A percentile compares a stretch with the other conserved stretches of the same genome.
Conservation (phyloP, 2,888 invertebrate genomes). For the Eilema griseolum region DNA sequence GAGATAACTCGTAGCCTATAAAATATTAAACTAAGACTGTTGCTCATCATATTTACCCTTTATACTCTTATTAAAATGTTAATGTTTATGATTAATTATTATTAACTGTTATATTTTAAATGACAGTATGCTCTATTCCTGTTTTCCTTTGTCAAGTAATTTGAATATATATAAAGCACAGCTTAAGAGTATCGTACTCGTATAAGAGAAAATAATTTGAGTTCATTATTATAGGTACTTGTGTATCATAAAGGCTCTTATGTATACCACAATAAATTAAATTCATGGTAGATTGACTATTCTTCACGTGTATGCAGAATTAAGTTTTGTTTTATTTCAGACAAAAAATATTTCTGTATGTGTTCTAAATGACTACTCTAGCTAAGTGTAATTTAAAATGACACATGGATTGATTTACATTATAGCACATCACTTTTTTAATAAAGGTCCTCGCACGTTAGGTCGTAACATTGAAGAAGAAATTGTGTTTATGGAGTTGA, state of each 20-base stretch:
- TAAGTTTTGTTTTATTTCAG: background rate
- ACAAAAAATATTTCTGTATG: slow-evolving; percentile 14
- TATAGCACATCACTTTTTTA: slow-evolving; percentile 35
- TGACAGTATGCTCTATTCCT: background rate
- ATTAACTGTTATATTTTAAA: background rate
- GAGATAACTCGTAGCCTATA: background rate
- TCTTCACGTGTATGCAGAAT: background rate
- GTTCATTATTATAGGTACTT: background rate
- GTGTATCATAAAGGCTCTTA: background rate
- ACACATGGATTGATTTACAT: slow-evolving; percentile 27
- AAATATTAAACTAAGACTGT: slow-evolving; percentile 1
- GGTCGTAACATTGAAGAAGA: slow-evolving; percentile 25
- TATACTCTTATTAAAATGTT: background rate
- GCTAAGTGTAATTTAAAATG: slow-evolving; percentile 19
- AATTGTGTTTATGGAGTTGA: background rate
- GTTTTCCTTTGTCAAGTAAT: background rate
- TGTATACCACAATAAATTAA: background rate
- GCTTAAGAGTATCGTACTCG: background rate
- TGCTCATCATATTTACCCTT: background rate
- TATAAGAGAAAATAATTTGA: background rate
- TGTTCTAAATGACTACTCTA: slow-evolving; percentile 24
- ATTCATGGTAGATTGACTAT: background rate
- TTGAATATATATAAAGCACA: background rate
- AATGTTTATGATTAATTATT: background rate
- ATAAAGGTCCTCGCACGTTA: slow-evolving; percentile 28